These are phyloP conservation scores for Xylocopa sonorina DNA, from an alignment of 1,140 invertebrate genomes.

Conservation along the genomic window DNA sequence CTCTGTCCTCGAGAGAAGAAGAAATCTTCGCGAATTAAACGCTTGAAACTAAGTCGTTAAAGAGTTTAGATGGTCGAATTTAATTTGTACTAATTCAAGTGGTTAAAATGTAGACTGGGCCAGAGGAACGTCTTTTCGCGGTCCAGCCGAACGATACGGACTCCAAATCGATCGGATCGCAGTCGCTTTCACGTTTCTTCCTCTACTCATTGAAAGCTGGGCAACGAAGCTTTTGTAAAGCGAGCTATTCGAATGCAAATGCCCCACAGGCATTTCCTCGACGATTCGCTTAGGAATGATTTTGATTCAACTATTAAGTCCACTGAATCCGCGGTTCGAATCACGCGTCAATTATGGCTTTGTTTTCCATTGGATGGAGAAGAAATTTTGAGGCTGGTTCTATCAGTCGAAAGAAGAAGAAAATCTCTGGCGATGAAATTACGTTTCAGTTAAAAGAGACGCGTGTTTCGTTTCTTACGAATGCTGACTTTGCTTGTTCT, in stretches of 20 bases:
- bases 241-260: conserved; percentile 47
- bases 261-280: conserved; percentile 20
- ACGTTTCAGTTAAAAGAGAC: no score
- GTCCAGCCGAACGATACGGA: neutral
- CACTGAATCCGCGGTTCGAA: conserved; percentile 3
- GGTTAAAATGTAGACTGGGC: no score
- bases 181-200: neutral
- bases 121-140: neutral
- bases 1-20: no score
- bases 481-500: no score
- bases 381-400: no score
- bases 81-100: neutral
- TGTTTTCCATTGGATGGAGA: no score
- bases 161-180: conserved; percentile 25
- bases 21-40: neutral
- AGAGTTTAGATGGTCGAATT: neutral
- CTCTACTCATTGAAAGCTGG: conserved; percentile 43
- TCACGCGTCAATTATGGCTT: neutral
- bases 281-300: conserved; percentile 9
- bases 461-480: no score
- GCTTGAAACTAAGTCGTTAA: neutral
- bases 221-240: conserved; percentile 44
- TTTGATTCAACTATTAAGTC: conserved; percentile 26
- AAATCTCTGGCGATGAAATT: no score
- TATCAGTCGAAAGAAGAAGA: no score